phyloP scores from a whole-genome alignment of 2,797 vertebrate genomes.

The Platyrinchus mystaceus region DNA sequence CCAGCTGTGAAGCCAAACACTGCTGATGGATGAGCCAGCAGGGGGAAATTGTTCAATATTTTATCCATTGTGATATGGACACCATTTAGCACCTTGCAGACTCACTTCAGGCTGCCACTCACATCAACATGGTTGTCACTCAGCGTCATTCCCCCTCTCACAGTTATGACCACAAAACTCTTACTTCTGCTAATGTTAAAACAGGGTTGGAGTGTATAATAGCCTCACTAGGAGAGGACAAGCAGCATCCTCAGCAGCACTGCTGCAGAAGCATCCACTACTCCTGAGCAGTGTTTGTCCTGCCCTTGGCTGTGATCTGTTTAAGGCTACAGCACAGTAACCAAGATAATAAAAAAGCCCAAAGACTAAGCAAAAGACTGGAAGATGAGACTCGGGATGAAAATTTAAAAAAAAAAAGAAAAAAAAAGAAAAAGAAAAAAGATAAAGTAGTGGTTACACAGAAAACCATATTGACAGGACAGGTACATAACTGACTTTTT shows the following conservation, averaged over 20 bases:
- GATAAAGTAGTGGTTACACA: background rate
- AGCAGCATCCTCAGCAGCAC: background rate
- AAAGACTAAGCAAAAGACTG: background rate
- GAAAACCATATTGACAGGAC: background rate
- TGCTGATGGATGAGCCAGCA: background rate
- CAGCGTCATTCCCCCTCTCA: background rate
- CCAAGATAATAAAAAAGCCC: background rate
- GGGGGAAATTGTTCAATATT: fast-evolving
- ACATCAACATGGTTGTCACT: background rate
- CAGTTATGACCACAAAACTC: background rate
- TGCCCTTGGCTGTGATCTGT: background rate
- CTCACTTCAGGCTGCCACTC: background rate
- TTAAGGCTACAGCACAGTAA: background rate
- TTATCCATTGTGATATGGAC: background rate
- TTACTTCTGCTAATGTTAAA: background rate
- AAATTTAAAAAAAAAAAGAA: background rate
- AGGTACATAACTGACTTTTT: fast-evolving
- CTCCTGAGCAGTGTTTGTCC: background rate
- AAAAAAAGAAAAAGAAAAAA: background rate
- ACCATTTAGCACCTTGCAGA: fast-evolving
- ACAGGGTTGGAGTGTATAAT: background rate
- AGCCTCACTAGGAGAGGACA: background rate
- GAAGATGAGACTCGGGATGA: background rate
- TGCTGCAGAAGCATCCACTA: background rate
- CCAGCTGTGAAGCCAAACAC: background rate